These are phyloP conservation scores for Enteromius anoplus DNA, from an alignment of 2,797 vertebrate genomes.

Conservation along the genomic window DNA sequence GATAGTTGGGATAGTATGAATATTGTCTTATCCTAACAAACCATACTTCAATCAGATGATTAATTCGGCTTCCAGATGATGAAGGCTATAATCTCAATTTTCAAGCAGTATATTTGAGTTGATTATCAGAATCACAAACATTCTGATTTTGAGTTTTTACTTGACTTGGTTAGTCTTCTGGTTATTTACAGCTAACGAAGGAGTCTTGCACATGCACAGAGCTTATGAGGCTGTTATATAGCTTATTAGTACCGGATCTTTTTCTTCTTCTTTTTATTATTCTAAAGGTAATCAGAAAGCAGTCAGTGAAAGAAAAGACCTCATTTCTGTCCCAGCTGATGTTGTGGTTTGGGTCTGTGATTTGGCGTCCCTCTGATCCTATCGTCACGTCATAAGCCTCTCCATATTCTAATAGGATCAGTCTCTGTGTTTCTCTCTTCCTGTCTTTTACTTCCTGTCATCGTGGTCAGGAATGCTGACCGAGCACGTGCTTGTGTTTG, in stretches of 20 bases:
- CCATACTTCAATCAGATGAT: no score
- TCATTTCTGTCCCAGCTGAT: not conserved
- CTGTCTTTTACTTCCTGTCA: conserved; percentile 47
- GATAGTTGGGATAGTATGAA: no score
- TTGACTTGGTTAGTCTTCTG: not conserved
- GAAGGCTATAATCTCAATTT: no score
- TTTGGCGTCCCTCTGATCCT: conserved; percentile 26
- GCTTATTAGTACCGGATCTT: no score
- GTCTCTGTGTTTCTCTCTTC: conserved; percentile 31
- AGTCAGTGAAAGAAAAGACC: not conserved
- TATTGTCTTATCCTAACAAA: no score
- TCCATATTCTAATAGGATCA: conserved; percentile 48
- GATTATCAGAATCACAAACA: not conserved
- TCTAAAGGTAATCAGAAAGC: not conserved
- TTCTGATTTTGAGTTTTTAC: not conserved
- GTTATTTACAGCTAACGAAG: not conserved
- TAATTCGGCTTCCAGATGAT: no score
- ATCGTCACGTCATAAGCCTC: conserved; percentile 45
- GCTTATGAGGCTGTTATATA: no score
- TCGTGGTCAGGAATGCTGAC: conserved; percentile 37
- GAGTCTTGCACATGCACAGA: not conserved
- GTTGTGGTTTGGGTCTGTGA: conserved; percentile 35
- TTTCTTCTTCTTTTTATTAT: no score
- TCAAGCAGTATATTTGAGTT: not conserved
- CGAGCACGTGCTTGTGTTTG: not conserved